Evolutionary conservation across 92 coral and sea anemone genomes (phyloP).

Genomic region (Micromussa lordhowensis): DNA sequence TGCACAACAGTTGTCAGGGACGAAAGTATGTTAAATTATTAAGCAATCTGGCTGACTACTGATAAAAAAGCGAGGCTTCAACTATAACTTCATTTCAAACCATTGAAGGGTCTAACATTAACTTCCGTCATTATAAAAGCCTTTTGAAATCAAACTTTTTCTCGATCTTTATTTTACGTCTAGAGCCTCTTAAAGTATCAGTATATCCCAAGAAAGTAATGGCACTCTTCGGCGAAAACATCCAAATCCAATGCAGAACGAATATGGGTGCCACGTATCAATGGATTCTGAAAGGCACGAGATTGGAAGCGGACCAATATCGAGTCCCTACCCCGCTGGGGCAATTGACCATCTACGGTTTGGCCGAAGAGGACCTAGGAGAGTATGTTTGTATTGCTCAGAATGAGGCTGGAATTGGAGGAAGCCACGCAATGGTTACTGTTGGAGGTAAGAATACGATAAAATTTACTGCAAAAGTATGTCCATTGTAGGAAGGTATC

Average conservation of each 20-base stretch:
- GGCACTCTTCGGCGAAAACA: constrained; percentile 54
- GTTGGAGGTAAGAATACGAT: constrained; percentile 67
- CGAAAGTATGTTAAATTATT: not conserved
- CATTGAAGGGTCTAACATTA: not conserved
- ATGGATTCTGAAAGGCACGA: constrained; percentile 78
- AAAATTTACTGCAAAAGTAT: too few relatives aligned
- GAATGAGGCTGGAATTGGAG: constrained; percentile 79
- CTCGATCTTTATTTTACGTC: not conserved
- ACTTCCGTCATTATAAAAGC: not conserved
- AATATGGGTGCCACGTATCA: constrained; percentile 74
- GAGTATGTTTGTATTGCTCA: constrained; percentile 85
- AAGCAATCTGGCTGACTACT: not conserved
- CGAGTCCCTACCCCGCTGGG: constrained; percentile 84
- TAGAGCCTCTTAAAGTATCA: constrained; percentile 65
- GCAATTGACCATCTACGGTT: constrained; percentile 58
- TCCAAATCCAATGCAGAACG: constrained; percentile 64
- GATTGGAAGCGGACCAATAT: constrained; percentile 58
- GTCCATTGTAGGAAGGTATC: too few relatives aligned
- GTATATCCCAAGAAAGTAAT: constrained; percentile 69
- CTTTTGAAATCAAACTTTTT: not conserved
- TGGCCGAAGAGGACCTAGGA: constrained; percentile 68
- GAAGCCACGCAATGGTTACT: constrained; percentile 50
- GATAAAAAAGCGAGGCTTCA: not conserved
- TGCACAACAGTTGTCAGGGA: not conserved
- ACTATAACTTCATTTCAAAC: too few relatives aligned